Percentiles rank a stretch among this genome's conserved stretches.
phyloP scores from a whole-genome alignment of 2,888 invertebrate species.

The Arrhopalites spinosus region DNA sequence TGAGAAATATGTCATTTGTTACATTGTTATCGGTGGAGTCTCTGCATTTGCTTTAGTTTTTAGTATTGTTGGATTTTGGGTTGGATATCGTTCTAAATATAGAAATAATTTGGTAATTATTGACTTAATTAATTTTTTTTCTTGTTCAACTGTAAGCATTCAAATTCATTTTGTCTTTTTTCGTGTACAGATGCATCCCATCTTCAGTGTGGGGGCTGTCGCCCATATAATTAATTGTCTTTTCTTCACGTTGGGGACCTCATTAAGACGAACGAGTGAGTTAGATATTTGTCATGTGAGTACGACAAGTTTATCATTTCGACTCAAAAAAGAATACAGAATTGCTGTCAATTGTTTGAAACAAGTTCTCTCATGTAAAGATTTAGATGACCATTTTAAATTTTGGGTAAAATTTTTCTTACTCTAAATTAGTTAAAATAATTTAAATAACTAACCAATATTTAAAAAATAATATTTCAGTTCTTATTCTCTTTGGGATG shows the following conservation, averaged over 20 bases:
- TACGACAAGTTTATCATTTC: background rate
- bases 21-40: constrained; percentile 14
- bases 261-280: background rate
- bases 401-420: constrained; percentile 14
- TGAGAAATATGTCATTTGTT: background rate
- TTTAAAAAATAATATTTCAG: background rate
- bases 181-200: constrained; percentile 12
- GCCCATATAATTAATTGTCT: constrained; percentile 9
- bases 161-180: background rate
- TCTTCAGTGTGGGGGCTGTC: constrained; percentile 1
- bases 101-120: constrained; percentile 1
- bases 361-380: background rate
- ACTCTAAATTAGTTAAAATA: background rate
- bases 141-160: too few species aligned
- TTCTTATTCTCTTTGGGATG: constrained; percentile 3
- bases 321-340: background rate
- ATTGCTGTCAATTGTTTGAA: background rate
- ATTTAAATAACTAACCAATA: background rate
- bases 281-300: background rate
- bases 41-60: constrained; percentile 7
- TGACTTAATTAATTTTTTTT: too few species aligned
- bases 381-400: constrained; percentile 7
- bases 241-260: background rate
- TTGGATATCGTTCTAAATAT: constrained; percentile 12
- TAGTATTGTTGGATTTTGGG: constrained; percentile 12